Evolutionary conservation across 2,888 invertebrate species (phyloP).

Genomic region (Micoletzkya japonica): DNA sequence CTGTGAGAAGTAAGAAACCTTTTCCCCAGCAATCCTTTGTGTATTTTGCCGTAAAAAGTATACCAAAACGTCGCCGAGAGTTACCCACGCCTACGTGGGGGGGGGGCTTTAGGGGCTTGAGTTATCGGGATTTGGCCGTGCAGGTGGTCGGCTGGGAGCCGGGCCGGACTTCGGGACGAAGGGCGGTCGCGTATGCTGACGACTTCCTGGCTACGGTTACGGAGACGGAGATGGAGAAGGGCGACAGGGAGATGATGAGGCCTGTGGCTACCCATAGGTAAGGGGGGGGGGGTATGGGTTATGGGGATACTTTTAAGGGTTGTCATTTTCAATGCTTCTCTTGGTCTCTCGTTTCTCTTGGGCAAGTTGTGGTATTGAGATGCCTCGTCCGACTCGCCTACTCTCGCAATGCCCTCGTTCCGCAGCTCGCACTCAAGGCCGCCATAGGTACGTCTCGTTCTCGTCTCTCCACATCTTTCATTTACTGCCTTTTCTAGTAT

Average conservation of each 20-base stretch:
- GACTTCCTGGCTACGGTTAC: neutral
- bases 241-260: neutral
- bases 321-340: neutral
- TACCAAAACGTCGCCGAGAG: too few relatives aligned
- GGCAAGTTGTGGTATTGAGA: neutral
- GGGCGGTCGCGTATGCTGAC: neutral
- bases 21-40: too few relatives aligned
- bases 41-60: too few relatives aligned
- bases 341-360: neutral
- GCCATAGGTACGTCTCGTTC: slow-evolving; percentile 48
- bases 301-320: neutral
- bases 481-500: neutral
- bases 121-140: slow-evolving; percentile 3
- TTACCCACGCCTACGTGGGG: too few relatives aligned
- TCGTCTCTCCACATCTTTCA: neutral
- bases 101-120: too few relatives aligned
- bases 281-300: neutral
- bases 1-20: too few relatives aligned
- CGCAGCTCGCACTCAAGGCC: slow-evolving; percentile 45
- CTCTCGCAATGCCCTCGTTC: slow-evolving; percentile 49
- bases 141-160: slow-evolving; percentile 39
- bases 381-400: slow-evolving; percentile 49
- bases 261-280: slow-evolving; percentile 15
- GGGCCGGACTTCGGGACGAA: neutral
- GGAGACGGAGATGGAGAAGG: neutral